Conservation (phyloP, 2,797 vertebrate species). For the Scolopax rusticola region DNA sequence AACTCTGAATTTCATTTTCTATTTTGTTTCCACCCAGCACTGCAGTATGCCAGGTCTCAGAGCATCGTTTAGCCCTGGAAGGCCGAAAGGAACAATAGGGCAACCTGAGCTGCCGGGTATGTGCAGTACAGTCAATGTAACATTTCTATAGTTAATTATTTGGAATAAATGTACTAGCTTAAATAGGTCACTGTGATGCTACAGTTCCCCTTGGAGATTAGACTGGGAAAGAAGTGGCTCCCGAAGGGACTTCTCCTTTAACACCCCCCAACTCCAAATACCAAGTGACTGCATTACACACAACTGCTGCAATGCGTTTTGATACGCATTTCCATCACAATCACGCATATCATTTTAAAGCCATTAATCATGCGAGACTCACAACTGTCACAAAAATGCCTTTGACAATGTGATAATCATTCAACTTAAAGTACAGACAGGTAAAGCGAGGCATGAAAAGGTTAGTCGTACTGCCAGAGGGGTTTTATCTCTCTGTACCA, state of each 20-base stretch:
- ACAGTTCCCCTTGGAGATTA: not conserved
- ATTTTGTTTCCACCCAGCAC: not conserved
- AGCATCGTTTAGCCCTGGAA: not conserved
- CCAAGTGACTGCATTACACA: not conserved
- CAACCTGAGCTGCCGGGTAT: not conserved
- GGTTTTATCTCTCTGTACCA: not conserved
- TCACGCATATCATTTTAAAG: constrained; percentile 3
- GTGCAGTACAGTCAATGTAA: not conserved
- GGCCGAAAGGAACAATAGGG: not conserved
- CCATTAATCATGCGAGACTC: not conserved
- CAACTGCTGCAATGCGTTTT: not conserved
- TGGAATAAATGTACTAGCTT: constrained; percentile 22
- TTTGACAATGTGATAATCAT: constrained; percentile 42
- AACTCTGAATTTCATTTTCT: constrained; percentile 29
- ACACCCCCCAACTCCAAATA: not conserved
- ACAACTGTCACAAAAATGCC: not conserved
- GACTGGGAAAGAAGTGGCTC: not conserved
- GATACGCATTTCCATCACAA: not conserved
- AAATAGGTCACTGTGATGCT: constrained; percentile 10
- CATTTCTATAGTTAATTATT: constrained; percentile 27
- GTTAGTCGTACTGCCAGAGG: constrained; percentile 12
- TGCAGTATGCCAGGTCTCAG: not conserved
- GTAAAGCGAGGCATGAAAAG: constrained; percentile 64
- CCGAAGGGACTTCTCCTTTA: constrained; percentile 1
- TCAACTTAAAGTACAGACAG: constrained; percentile 47